These are phyloP conservation scores for Bettongia penicillata DNA, from an alignment of 2,113 vertebrate species.

Conservation along the genomic window DNA sequence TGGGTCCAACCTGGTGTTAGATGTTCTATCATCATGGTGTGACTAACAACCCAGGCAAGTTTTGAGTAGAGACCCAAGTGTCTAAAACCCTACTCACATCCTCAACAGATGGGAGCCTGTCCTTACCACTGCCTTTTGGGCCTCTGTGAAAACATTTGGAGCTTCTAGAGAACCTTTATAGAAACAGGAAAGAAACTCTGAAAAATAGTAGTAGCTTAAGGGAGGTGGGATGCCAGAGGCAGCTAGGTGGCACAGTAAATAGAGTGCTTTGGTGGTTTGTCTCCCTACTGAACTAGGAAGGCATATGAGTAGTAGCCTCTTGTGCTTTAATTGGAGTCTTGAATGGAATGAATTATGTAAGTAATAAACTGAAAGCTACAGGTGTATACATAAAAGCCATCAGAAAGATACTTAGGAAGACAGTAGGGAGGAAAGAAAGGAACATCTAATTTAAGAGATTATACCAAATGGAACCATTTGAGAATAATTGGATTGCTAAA, in stretches of 20 bases:
- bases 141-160: background rate
- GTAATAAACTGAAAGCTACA: background rate
- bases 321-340: rapidly evolving
- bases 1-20: background rate
- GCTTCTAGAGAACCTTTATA: background rate
- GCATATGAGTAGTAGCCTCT: background rate
- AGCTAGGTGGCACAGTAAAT: background rate
- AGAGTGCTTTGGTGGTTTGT: background rate
- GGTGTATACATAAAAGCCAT: background rate
- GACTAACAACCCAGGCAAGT: background rate
- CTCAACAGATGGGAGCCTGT: background rate
- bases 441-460: slow-evolving; percentile 26
- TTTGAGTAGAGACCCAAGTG: background rate
- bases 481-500: background rate
- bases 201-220: background rate
- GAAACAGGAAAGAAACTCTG: background rate
- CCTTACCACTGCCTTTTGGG: background rate
- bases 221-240: background rate
- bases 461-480: slow-evolving; percentile 8
- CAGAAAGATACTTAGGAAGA: background rate
- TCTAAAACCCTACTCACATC: background rate
- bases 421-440: background rate
- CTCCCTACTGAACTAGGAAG: background rate
- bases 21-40: background rate
- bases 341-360: background rate